These are phyloP conservation scores for Salvator merianae DNA, from an alignment of 2,113 vertebrate genomes.

Conservation along the genomic window DNA sequence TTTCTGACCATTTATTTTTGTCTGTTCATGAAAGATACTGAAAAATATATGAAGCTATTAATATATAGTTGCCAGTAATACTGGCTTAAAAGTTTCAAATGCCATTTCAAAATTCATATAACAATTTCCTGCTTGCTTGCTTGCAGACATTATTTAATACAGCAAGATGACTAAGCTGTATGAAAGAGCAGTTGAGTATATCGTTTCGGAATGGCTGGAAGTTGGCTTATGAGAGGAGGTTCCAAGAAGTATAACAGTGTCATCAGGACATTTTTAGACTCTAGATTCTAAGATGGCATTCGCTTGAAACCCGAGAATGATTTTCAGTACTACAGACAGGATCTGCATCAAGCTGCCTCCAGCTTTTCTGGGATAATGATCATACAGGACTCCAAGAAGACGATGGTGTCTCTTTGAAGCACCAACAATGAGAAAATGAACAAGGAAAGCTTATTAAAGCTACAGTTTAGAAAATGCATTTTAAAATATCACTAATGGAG, in stretches of 20 bases:
- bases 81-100: neutral
- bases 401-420: slow-evolving; percentile 1
- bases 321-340: neutral
- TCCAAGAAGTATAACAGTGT: slow-evolving; percentile 22
- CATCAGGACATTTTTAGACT: slow-evolving; percentile 22
- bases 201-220: slow-evolving; percentile 17
- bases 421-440: neutral
- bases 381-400: slow-evolving; percentile 12
- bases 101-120: neutral
- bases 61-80: slow-evolving; percentile 14
- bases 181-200: slow-evolving; percentile 30
- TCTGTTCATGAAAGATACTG: neutral
- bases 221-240: slow-evolving; percentile 34
- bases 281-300: slow-evolving; percentile 26
- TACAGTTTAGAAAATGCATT: slow-evolving; percentile 14
- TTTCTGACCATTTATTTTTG: neutral
- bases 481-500: neutral
- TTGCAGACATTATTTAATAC: neutral
- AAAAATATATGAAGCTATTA: neutral
- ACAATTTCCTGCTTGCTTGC: slow-evolving; percentile 17
- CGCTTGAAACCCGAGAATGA: slow-evolving; percentile 36
- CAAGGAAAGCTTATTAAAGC: slow-evolving; percentile 33
- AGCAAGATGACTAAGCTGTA: neutral
- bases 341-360: neutral
- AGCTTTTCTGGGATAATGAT: neutral